Base-by-base conservation (phyloP, 2,113 vertebrate species). In the Campylorhamphus procurvoides region DNA sequence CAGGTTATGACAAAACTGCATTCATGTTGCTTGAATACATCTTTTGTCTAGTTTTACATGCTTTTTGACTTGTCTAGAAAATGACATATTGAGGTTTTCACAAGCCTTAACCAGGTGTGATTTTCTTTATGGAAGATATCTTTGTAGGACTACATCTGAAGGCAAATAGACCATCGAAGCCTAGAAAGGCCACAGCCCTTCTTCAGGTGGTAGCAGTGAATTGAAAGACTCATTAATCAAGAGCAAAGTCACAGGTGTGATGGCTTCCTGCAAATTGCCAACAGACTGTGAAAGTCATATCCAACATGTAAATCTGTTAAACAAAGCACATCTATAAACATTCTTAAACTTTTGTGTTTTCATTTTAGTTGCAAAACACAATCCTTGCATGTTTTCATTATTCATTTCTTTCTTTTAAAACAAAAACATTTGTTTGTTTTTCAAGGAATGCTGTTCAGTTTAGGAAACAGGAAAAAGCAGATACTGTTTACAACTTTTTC, bases 181-280 rank as follows among this genome's bases (percentile, higher is more conserved):
- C 98, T 98, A 97, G 98, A 99, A 98, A 99, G 98, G 98, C 98
- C 98, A 96, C 58, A 98, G 98, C 98, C 98, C 97, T 98, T 97
- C 98, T 98, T 99, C 98, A 98, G 98, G 98, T 98, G 98, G 98
- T 98, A 98, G 98, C 96, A 91, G 98, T 98, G 98, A 98, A 97
- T 98, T 99, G 98, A 99, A 98, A 99, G 99, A 98, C 98, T 99
- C 99, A 99, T 99, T 99, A 99, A 99, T 99, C 99, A 99, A 98
- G 98, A 94, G 82, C 97, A 95, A 98, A 99, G 98, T 99, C 99
- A 98, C 99, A 99, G 99, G 99, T 99, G 99, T 99, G 99, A 99
- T 99, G 98, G 97, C 98, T 99, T 98, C 98, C 98, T 98, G 98
- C 98, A 98, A 98, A 98, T 98, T 98, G 98, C 98, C 98, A 99